phyloP scores from a whole-genome alignment of 2,113 vertebrate species.

The Chlamydotis undulata region DNA sequence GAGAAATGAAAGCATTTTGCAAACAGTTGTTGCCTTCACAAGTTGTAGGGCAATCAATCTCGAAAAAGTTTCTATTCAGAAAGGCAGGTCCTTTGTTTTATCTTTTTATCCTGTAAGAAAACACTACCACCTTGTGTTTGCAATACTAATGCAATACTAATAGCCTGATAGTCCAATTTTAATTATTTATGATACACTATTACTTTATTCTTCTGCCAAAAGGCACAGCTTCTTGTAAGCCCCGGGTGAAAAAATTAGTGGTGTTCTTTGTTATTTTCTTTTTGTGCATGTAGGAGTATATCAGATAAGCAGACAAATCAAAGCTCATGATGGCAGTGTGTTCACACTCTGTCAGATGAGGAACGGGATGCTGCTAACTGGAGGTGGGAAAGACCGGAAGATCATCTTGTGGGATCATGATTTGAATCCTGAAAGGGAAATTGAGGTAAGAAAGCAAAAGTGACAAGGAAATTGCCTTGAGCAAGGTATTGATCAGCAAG shows the following conservation, averaged over 20 bases:
- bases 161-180: neutral
- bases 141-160: neutral
- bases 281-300: conserved; percentile 79
- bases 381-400: conserved; percentile 93
- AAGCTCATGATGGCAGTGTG: conserved; percentile 95
- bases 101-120: conserved; percentile 43
- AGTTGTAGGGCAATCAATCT: neutral
- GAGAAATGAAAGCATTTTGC: neutral
- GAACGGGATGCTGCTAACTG: conserved; percentile 91
- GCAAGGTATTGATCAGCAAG: neutral
- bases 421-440: conserved; percentile 89
- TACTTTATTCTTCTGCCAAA: neutral
- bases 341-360: conserved; percentile 96
- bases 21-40: neutral
- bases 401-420: conserved; percentile 95
- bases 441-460: conserved; percentile 83
- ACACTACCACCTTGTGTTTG: conserved; percentile 65
- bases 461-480: neutral
- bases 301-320: conserved; percentile 92
- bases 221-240: neutral
- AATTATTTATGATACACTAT: neutral
- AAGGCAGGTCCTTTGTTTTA: neutral
- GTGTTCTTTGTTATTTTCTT: neutral
- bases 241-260: neutral
- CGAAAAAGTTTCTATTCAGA: neutral